These are phyloP conservation scores for Amorpha juglandis DNA, from an alignment of 2,888 invertebrate genomes.

Conservation along the genomic window DNA sequence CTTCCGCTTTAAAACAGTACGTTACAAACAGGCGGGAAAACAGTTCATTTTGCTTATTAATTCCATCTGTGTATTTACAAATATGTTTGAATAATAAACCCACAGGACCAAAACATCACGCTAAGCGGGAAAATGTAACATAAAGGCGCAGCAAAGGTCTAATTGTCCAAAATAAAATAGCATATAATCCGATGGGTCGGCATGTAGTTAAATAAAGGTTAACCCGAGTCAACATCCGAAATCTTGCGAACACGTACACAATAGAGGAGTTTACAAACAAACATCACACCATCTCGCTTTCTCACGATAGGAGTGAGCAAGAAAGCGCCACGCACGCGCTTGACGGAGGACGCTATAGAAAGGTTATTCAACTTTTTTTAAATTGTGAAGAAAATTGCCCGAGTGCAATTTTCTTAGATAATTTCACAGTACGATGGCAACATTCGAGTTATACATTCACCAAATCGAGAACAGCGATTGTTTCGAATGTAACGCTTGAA, in stretches of 20 bases:
- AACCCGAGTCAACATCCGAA: slow-evolving; percentile 30
- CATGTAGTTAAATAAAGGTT: slow-evolving; percentile 1
- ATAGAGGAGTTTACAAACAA: slow-evolving; percentile 72
- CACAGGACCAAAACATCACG: too few relatives aligned
- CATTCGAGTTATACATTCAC: slow-evolving; percentile 23
- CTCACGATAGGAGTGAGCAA: slow-evolving; percentile 49
- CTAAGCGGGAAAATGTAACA: neutral
- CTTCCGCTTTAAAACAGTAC: too few relatives aligned
- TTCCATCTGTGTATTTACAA: too few relatives aligned
- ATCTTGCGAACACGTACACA: slow-evolving; percentile 34
- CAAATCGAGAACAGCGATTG: slow-evolving; percentile 16
- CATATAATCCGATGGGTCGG: neutral
- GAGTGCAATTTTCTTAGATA: slow-evolving; percentile 56
- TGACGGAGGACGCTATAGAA: slow-evolving; percentile 22
- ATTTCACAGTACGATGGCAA: slow-evolving; percentile 26
- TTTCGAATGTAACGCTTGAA: slow-evolving; percentile 2
- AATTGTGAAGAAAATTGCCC: slow-evolving; percentile 60
- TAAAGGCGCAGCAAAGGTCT: too few relatives aligned
- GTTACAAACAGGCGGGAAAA: too few relatives aligned
- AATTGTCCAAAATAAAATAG: too few relatives aligned
- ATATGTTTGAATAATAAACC: too few relatives aligned
- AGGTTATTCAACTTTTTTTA: slow-evolving; percentile 73
- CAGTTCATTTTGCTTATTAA: too few relatives aligned
- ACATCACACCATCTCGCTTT: slow-evolving; percentile 59
- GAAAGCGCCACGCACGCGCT: slow-evolving; percentile 44